These are phyloP conservation scores for Hippopotamyrus pictus DNA, from an alignment of 2,797 vertebrate species.

Conservation along the genomic window DNA sequence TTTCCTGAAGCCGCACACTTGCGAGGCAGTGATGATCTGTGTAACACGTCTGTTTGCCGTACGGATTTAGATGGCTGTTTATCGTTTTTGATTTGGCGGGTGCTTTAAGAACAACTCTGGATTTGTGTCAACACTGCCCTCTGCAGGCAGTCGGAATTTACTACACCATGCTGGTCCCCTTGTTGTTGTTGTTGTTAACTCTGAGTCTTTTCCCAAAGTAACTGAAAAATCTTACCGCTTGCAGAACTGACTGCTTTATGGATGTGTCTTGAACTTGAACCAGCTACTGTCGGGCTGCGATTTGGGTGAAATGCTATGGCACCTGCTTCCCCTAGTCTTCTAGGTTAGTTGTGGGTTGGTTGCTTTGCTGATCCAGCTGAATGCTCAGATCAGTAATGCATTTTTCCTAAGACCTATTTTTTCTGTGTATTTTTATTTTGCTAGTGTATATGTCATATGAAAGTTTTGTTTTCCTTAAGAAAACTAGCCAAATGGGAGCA, in stretches of 20 bases:
- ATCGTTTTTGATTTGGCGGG: slow-evolving; percentile 16
- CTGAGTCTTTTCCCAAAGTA: not conserved
- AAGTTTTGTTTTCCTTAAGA: not conserved
- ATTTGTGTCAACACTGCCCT: slow-evolving; percentile 69
- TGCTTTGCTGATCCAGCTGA: not conserved
- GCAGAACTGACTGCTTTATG: not conserved
- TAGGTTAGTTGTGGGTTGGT: not conserved
- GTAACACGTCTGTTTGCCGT: slow-evolving; percentile 9
- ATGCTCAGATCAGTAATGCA: not conserved
- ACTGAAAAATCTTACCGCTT: not conserved
- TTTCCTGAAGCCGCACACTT: slow-evolving; percentile 32
- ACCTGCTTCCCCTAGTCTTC: not conserved
- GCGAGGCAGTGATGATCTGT: slow-evolving; percentile 30
- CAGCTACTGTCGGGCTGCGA: not conserved
- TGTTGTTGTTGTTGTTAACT: not conserved
- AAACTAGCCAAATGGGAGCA: not conserved
- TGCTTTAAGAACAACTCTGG: slow-evolving; percentile 25
- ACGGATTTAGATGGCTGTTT: not conserved
- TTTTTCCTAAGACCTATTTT: not conserved
- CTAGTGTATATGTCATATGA: not conserved
- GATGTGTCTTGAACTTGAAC: not conserved
- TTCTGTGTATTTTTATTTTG: not conserved
- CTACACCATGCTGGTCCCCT: slow-evolving; percentile 34
- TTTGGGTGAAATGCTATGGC: not conserved
- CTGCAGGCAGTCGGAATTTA: slow-evolving; percentile 51